These are phyloP conservation scores for Paramormyrops kingsleyae DNA, from an alignment of 2,113 vertebrate species.

Conservation along the genomic window DNA sequence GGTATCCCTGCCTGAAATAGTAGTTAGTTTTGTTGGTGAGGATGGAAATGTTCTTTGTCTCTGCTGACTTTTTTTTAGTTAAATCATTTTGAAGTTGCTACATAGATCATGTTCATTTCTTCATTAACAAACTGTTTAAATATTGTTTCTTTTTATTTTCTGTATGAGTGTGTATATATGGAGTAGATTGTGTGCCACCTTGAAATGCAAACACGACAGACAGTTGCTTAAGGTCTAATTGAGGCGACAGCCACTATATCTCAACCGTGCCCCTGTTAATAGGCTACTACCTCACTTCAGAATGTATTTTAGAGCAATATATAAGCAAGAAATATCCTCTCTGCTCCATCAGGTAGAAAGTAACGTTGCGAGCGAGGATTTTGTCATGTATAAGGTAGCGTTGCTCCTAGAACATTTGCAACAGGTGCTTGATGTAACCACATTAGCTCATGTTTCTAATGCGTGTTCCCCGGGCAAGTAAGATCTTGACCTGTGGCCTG, in stretches of 20 bases:
- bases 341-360: too few species aligned
- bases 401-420: too few species aligned
- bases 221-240: not conserved
- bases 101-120: not conserved
- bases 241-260: not conserved
- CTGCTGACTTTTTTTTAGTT: not conserved
- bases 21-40: not conserved
- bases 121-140: not conserved
- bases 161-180: not conserved
- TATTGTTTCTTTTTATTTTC: not conserved
- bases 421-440: too few species aligned
- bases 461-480: not conserved
- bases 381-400: too few species aligned
- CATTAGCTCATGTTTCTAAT: not conserved
- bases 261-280: not conserved
- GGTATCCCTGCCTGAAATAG: conserved; percentile 24
- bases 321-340: too few species aligned
- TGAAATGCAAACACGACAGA: not conserved
- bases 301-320: too few species aligned
- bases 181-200: not conserved
- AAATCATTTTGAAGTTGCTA: not conserved
- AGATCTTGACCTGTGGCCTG: not conserved
- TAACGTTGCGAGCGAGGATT: too few species aligned
- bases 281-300: too few species aligned
- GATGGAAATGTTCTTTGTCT: not conserved